Percentiles rank a stretch among this genome's conserved stretches.
Evolutionary conservation across 2,113 vertebrate genomes (phyloP).

Genomic region (Vireo altiloquus): DNA sequence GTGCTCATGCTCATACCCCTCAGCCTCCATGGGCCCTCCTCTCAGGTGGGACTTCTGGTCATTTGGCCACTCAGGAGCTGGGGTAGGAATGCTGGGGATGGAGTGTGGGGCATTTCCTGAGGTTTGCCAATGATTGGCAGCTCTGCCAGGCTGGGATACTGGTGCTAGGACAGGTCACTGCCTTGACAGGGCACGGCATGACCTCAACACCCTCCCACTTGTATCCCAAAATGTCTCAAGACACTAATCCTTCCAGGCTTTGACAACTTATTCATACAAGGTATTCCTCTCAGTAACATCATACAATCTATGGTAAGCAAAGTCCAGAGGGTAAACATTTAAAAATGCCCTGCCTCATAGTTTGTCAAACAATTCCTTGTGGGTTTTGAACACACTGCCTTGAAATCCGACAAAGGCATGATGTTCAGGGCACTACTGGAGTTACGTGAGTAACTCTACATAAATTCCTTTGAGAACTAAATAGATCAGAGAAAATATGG

Average conservation of each 20-base stretch:
- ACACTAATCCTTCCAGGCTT: neutral
- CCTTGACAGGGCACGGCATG: too few species aligned
- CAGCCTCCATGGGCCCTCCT: neutral
- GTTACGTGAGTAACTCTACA: neutral
- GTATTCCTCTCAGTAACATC: neutral
- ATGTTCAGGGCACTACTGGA: neutral
- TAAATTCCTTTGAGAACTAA: neutral
- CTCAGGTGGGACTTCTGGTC: neutral
- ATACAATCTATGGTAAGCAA: neutral
- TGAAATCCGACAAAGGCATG: neutral
- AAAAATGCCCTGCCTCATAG: neutral
- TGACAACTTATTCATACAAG: neutral
- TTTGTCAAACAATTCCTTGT: neutral
- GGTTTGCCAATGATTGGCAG: neutral
- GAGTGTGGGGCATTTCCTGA: neutral
- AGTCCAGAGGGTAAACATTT: neutral
- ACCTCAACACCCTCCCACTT: neutral
- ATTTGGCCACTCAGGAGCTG: neutral
- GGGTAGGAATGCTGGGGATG: neutral
- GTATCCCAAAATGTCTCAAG: neutral
- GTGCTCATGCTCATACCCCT: accelerated
- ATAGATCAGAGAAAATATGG: neutral
- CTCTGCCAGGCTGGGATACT: neutral
- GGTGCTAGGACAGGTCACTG: too few species aligned
- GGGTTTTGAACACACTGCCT: neutral